Base-by-base conservation (phyloP, 2,888 invertebrate genomes). In the Quadriops clusia region DNA sequence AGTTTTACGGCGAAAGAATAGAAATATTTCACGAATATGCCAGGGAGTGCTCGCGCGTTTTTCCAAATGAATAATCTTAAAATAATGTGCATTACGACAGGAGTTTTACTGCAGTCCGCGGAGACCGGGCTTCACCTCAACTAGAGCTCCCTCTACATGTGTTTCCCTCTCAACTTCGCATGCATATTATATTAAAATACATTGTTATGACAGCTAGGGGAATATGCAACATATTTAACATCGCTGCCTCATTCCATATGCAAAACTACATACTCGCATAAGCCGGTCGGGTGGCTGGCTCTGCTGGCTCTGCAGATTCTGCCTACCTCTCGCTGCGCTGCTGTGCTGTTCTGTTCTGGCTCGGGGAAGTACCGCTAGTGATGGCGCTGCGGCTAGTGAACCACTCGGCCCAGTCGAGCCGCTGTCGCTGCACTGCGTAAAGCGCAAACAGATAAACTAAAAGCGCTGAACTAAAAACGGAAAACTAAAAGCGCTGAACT, bases 171-270 rank as follows among this genome's bases (percentile, higher is more conserved):
- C 43, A 42, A 47, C 46, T 49, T 49, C 49, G 44, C 47, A 49
- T 49, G 44, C 45, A 51, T 49, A 49, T 50, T 52, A 49, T 52
- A 54, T 53, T 52, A 52, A 54, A 53, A 52, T 53, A 53, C 52
- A 54, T 52, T 54, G 53, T 53, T 53, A 53, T 54, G 53, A 53
- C 51, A 53, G 51, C 47, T 46, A 38, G 40, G 51, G 51, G 52
- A 50, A 43, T 44, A 45, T 48, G 50, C 48, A 48, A 46, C 50
- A 50, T 53, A 52, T 51, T 52, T 50, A 51, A 49, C 48, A 46
- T 45, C 41, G 42, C 44, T 39, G 35, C 38, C 46, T 47, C 46
- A 47, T 51, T 47, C 39, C 44, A 43, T 46, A 52, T 51, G 49
- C 48, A 48, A 50, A 51, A 46, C 45, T 43, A 37, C 34, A 34